Conservation (phyloP, 1,140 invertebrate genomes). For the Nephila pilipes region DNA sequence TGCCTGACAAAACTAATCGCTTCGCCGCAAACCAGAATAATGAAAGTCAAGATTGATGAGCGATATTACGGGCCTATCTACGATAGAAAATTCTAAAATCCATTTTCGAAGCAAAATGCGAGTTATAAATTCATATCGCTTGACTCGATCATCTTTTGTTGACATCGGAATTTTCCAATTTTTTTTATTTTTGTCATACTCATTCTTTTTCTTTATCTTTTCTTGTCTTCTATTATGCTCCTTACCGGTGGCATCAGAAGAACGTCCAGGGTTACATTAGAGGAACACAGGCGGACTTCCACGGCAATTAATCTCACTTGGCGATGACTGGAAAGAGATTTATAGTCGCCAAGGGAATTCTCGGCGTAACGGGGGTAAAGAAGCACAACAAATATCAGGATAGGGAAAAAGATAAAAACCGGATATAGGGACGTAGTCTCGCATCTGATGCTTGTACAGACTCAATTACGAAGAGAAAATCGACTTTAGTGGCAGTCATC, state of each 20-base stretch:
- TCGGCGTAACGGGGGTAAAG: neutral
- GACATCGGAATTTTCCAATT: slow-evolving; percentile 27
- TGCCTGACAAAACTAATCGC: slow-evolving; percentile 27
- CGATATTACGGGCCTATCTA: slow-evolving; percentile 1
- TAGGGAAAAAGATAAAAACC: neutral
- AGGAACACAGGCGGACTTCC: neutral
- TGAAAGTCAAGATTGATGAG: slow-evolving; percentile 27
- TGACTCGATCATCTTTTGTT: slow-evolving; percentile 23
- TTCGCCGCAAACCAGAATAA: neutral
- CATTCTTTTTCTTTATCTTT: neutral
- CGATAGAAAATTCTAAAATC: slow-evolving; percentile 23
- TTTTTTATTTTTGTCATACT: neutral
- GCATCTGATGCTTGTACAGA: neutral
- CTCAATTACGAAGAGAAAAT: neutral
- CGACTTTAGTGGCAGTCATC: neutral
- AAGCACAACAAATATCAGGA: neutral
- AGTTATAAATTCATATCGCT: slow-evolving; percentile 31
- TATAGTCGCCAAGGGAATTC: slow-evolving; percentile 4
- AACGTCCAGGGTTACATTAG: neutral
- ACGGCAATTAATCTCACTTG: neutral
- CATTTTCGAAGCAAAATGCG: slow-evolving; percentile 17
- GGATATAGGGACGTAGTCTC: neutral
- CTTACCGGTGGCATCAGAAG: slow-evolving; percentile 21
- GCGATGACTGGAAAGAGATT: slow-evolving; percentile 29
- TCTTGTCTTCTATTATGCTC: neutral